A percentile compares a stretch with the other conserved stretches of the same genome.
Evolutionary conservation across 2,888 invertebrate genomes (phyloP).

Genomic region (Himalopsyche japonica): DNA sequence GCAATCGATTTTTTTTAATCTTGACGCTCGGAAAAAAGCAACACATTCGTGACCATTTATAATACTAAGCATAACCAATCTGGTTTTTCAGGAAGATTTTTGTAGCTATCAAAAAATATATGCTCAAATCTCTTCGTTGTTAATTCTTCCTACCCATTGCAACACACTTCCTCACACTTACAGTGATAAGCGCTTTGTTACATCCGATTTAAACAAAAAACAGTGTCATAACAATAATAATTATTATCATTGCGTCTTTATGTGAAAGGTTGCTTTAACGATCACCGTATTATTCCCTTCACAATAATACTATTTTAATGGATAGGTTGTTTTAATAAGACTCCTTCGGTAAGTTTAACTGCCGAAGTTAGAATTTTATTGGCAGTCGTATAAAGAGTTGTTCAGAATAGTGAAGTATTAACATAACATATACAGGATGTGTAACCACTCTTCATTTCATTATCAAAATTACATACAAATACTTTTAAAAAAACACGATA

Average conservation of each 20-base stretch:
- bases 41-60: no score
- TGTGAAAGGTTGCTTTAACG: neutral
- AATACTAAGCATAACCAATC: no score
- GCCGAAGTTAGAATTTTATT: neutral
- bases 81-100: no score
- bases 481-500: no score
- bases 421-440: neutral
- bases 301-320: neutral
- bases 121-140: no score
- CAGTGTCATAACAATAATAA: neutral
- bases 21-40: no score
- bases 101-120: no score
- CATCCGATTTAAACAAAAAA: neutral
- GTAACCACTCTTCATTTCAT: neutral
- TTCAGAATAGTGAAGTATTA: neutral
- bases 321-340: neutral
- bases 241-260: neutral
- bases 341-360: neutral
- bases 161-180: no score
- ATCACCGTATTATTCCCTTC: neutral
- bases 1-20: no score
- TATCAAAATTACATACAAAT: no score
- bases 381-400: neutral
- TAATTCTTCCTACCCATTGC: no score
- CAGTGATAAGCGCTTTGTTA: neutral